These are phyloP conservation scores for Polyodon spathula DNA, from an alignment of 2,113 vertebrate species.

Conservation along the genomic window DNA sequence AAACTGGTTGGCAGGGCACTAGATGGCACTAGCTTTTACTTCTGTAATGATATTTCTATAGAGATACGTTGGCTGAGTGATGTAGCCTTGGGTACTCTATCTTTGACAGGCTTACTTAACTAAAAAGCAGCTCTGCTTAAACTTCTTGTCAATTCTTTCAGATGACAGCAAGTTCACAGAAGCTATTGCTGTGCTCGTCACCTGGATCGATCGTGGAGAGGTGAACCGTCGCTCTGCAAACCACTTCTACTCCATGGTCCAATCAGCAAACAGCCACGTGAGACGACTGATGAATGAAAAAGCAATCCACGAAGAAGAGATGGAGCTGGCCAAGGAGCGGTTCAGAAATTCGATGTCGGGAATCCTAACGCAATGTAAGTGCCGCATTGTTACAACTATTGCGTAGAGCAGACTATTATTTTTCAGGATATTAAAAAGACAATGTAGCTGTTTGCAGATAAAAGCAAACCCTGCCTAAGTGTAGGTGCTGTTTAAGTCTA, in stretches of 20 bases:
- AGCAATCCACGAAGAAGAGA: constrained; percentile 69
- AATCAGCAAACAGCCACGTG: constrained; percentile 78
- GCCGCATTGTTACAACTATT: too few relatives aligned
- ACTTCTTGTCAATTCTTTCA: constrained; percentile 41
- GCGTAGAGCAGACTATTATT: too few relatives aligned
- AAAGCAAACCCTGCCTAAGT: too few relatives aligned
- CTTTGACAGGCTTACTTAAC: too few relatives aligned
- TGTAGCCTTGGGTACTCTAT: too few relatives aligned
- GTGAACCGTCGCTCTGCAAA: constrained; percentile 76
- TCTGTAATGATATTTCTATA: too few relatives aligned
- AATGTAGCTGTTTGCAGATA: too few relatives aligned
- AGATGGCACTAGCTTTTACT: too few relatives aligned
- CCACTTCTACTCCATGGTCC: constrained; percentile 86
- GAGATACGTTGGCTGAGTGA: too few relatives aligned
- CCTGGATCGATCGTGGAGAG: constrained; percentile 79
- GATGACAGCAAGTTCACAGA: constrained; percentile 83
- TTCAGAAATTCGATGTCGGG: constrained; percentile 75
- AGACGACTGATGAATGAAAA: constrained; percentile 79
- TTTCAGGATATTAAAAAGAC: too few relatives aligned
- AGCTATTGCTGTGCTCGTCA: constrained; percentile 70
- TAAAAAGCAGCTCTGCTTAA: not conserved
- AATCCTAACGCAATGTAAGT: constrained; percentile 86
- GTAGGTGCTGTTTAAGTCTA: too few relatives aligned
- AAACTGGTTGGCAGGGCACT: too few relatives aligned
- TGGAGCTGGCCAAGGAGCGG: constrained; percentile 77